Base-by-base conservation (phyloP, 1,140 invertebrate species). In the Drosophila repleta region DNA sequence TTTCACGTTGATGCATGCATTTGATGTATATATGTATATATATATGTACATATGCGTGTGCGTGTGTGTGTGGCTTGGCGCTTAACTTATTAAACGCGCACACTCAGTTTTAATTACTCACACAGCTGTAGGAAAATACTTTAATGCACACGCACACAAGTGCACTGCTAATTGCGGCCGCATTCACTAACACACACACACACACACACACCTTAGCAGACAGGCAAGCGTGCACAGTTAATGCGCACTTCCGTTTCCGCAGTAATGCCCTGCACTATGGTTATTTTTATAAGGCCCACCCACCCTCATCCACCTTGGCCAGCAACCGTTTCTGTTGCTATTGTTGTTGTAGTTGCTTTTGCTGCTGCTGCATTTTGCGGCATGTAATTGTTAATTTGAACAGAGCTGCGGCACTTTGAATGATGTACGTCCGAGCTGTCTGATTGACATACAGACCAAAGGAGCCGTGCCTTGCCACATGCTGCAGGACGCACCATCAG, bases 201-300 rank as follows among this genome's bases (percentile, higher is more conserved):
- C 53, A 45, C 24, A 41, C 46, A 48, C 58, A 68, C 45, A 43
- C 37, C 56, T 43, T 29, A 26, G 48, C 24, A 29, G 58, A 58
- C 45, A 61, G 64, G 64, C 66, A 39, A 60, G 77, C 82, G 58
- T 55, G 82, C 82, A 79, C 65, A 76, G 77, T 88, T 88, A 83
- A 88, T 88, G 83, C 76, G 84, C 83, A 88, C 83, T 88, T 88
- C 83, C 83, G 83, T 88, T 88, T 88, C 83, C 83, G 83, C 83
- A 71, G 83, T 88, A 83, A 83, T 88, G 76, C 83, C 72, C 84
- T 88, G 82, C 65, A 63, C 75, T 68, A 79, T 73, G 76, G 75
- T 83, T 88, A 88, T 87, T 87, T 88, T 88, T 87, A 79, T 87
- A 83, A 69, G 56, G 64, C 61, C 18, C 57, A 56, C 29, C 45